Evolutionary conservation across 2,797 vertebrate species (phyloP).

Genomic region (Molossus alvarezi): DNA sequence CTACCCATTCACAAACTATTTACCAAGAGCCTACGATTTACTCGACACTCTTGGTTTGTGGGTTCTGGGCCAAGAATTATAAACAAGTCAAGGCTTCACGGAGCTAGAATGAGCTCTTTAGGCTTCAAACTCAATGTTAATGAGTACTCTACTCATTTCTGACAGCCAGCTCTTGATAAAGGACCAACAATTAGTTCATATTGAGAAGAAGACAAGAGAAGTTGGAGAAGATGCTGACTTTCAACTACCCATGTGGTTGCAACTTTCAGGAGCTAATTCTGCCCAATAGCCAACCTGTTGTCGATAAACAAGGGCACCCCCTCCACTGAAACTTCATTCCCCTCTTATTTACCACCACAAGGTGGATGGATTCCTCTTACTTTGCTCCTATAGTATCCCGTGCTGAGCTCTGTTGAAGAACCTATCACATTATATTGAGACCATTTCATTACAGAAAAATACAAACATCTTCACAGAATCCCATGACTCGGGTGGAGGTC

Average conservation of each 20-base stretch:
- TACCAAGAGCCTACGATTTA: background rate
- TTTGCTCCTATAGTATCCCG: background rate
- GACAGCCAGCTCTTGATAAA: background rate
- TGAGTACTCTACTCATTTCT: background rate
- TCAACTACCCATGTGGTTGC: background rate
- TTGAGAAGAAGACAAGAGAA: slow-evolving; percentile 14
- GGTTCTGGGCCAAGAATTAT: slow-evolving; percentile 9
- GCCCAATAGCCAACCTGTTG: background rate
- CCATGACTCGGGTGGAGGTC: background rate
- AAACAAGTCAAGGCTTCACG: background rate
- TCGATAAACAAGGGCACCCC: background rate
- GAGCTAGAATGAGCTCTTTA: background rate
- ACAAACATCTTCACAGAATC: background rate
- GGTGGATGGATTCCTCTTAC: background rate
- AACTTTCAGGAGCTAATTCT: background rate
- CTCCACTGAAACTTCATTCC: background rate
- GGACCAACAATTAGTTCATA: background rate
- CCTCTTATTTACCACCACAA: background rate
- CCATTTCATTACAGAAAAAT: background rate
- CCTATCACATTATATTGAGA: background rate
- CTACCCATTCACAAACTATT: background rate
- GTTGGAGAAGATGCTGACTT: background rate
- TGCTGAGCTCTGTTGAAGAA: background rate
- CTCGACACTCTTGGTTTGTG: background rate
- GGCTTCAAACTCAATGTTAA: background rate